Evolutionary conservation across 2,113 vertebrate species (phyloP), one percentile per base, ranked within the genome.

Genomic region (Hemibagrus wyckioides): DNA sequence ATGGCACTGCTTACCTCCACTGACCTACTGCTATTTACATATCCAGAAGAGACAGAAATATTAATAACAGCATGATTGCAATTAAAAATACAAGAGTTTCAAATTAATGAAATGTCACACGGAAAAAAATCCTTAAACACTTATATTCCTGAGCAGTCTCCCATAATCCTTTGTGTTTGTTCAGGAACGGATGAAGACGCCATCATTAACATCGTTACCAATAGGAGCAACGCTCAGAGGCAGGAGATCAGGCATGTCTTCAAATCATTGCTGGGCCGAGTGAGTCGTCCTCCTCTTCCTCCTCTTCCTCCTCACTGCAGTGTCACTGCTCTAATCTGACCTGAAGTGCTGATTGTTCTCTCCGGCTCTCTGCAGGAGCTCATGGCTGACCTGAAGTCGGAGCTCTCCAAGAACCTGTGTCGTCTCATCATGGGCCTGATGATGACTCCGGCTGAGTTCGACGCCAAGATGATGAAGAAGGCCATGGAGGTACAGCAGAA

Each of bases 391-490:
- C 93, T 99, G 89, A 99, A 99, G 91, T 99, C 98, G 0, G 98
- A 99, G 92, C 91, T 99, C 80, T 97, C 97, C 0, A 98, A 98
- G 89, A 97, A 97, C 92, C 88, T 99, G 88, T 95, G 96, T 5
- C 95, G 96, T 89, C 94, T 99, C 89, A 95, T 99, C 87, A 96
- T 99, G 0, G 97, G 95, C 17, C 95, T 99, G 23, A 98, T 99
- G 98, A 91, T 99, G 96, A 96, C 96, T 0, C 97, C 97, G 0
- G 96, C 96, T 0, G 97, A 98, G 91, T 99, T 98, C 7, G 97
- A 99, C 33, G 98, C 98, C 92, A 99, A 98, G 93, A 99, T 99
- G 94, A 95, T 99, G 94, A 97, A 94, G 93, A 99, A 99, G 89
- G 98, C 98, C 0, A 98, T 99, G 89, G 97, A 98, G 97, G 98